phyloP scores from a whole-genome alignment of 2,797 vertebrate genomes.

The Acipenser ruthenus region DNA sequence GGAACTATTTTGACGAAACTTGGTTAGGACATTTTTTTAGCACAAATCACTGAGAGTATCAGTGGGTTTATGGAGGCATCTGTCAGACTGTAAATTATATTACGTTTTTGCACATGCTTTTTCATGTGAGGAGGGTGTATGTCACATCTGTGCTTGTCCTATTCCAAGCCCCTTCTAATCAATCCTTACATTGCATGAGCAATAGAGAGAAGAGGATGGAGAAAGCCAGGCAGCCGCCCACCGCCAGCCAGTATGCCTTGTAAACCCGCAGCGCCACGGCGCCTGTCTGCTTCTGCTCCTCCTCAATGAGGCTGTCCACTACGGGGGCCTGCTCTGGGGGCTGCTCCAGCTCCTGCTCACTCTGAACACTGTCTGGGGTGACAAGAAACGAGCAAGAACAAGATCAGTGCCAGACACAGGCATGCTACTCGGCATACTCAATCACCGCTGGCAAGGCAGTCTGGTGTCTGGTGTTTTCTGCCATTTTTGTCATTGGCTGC shows the following conservation, averaged over 20 bases:
- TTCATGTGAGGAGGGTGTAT: neutral
- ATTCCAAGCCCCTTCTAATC: neutral
- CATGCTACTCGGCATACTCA: too few relatives aligned
- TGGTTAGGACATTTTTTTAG: too few relatives aligned
- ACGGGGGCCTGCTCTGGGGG: slow-evolving; percentile 10
- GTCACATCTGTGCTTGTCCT: neutral
- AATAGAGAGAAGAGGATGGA: slow-evolving; percentile 70
- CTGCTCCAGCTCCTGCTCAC: slow-evolving; percentile 26
- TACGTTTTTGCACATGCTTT: too few relatives aligned
- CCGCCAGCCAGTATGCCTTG: slow-evolving; percentile 72
- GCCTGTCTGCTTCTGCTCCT: slow-evolving; percentile 83
- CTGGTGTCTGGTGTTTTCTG: too few relatives aligned
- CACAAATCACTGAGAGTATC: too few relatives aligned
- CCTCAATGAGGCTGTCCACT: slow-evolving; percentile 34
- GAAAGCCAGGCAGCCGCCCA: slow-evolving; percentile 62
- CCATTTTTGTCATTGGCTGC: too few relatives aligned
- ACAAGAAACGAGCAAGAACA: neutral
- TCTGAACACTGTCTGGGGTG: slow-evolving; percentile 28
- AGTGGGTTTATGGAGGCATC: too few relatives aligned
- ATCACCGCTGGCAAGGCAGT: too few relatives aligned
- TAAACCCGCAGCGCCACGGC: slow-evolving; percentile 80
- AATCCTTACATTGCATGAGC: slow-evolving; percentile 84
- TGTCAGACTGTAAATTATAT: too few relatives aligned
- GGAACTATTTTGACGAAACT: too few relatives aligned
- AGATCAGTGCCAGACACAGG: neutral